Percentiles rank a stretch among this genome's conserved stretches.
These are phyloP conservation scores for Andrena minutula DNA, from an alignment of 2,888 invertebrate species.

Conservation along the genomic window DNA sequence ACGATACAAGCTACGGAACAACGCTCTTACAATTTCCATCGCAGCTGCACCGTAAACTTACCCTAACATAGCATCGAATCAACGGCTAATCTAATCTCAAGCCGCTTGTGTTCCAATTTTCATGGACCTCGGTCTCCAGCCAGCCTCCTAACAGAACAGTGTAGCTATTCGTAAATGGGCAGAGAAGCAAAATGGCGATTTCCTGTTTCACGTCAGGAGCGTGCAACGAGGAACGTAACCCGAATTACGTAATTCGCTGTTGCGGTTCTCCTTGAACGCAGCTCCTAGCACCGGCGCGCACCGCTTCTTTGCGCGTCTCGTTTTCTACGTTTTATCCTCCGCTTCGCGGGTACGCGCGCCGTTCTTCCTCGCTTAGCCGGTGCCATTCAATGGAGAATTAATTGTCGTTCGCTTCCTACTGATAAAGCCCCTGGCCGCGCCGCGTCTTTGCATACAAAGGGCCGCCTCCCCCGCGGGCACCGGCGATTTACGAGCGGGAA, in stretches of 20 bases:
- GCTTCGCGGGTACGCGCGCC: background rate
- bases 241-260: slow-evolving; percentile 72
- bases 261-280: slow-evolving; percentile 76
- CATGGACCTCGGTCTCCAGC: background rate
- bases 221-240: slow-evolving; percentile 61
- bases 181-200: slow-evolving; percentile 45
- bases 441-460: slow-evolving; percentile 36
- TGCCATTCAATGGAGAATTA: slow-evolving; percentile 26
- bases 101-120: too few species aligned
- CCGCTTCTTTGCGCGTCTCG: slow-evolving; percentile 63
- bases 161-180: slow-evolving; percentile 17
- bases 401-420: slow-evolving; percentile 36
- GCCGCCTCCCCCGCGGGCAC: background rate
- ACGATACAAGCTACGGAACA: too few species aligned
- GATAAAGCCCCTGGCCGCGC: slow-evolving; percentile 8
- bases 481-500: slow-evolving; percentile 20
- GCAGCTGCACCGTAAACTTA: too few species aligned
- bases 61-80: too few species aligned
- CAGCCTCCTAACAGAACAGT: background rate
- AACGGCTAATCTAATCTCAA: too few species aligned
- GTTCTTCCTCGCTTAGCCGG: slow-evolving; percentile 5
- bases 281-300: slow-evolving; percentile 66
- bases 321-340: slow-evolving; percentile 49
- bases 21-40: too few species aligned
- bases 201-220: slow-evolving; percentile 54